These are phyloP conservation scores for Hetaerina americana DNA, from an alignment of 1,140 invertebrate genomes.

Conservation along the genomic window DNA sequence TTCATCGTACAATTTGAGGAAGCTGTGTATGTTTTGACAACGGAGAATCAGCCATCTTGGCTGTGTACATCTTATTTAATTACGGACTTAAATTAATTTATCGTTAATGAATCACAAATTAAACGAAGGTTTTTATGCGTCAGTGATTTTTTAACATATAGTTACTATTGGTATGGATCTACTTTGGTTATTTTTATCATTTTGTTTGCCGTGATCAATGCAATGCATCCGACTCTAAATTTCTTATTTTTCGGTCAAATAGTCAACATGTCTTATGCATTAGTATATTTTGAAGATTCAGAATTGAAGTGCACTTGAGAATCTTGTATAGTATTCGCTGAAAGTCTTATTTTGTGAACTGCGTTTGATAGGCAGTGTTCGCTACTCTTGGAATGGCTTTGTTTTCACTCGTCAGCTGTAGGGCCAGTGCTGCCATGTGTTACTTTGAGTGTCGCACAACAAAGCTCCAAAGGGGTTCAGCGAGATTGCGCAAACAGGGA, in stretches of 20 bases:
- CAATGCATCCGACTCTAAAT: background rate
- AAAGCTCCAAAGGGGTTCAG: background rate
- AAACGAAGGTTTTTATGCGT: background rate
- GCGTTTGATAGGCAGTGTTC: background rate
- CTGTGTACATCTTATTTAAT: background rate
- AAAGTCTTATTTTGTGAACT: background rate
- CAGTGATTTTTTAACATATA: background rate
- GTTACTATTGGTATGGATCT: background rate
- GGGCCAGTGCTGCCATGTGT: background rate
- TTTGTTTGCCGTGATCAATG: background rate
- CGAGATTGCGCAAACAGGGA: background rate
- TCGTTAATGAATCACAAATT: background rate
- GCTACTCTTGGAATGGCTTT: background rate
- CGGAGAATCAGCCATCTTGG: background rate
- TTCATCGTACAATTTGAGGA: background rate
- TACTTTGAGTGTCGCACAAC: background rate
- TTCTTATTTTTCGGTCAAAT: background rate
- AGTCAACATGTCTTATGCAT: background rate
- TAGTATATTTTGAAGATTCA: background rate
- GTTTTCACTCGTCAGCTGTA: background rate
- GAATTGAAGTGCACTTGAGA: background rate
- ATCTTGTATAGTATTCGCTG: background rate
- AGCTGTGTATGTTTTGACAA: background rate
- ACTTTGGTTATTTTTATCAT: background rate
- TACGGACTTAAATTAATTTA: background rate